These are phyloP conservation scores for Theristicus caerulescens DNA, from an alignment of 2,113 vertebrate genomes.

Conservation along the genomic window DNA sequence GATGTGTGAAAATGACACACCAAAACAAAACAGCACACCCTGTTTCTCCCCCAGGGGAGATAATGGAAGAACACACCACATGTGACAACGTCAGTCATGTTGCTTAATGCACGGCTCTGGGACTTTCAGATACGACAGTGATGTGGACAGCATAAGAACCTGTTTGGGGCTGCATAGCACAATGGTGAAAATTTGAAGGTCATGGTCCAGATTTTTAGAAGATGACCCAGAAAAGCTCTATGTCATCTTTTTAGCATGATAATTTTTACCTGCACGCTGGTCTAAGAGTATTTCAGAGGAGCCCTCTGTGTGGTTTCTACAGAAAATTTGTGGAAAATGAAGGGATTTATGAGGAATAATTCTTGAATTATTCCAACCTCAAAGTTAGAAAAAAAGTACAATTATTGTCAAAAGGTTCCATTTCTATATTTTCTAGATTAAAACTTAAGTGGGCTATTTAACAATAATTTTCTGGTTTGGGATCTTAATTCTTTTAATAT, in stretches of 20 bases:
- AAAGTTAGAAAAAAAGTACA: neutral
- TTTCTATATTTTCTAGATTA: neutral
- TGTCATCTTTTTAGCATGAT: neutral
- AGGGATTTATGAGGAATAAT: neutral
- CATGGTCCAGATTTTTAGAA: neutral
- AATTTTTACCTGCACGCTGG: neutral
- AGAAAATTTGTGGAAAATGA: neutral
- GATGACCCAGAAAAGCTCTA: neutral
- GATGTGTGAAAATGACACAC: conserved; percentile 26
- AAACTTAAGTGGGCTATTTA: neutral
- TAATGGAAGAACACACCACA: neutral
- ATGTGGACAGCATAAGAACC: neutral
- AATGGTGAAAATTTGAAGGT: neutral
- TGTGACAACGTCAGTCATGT: neutral
- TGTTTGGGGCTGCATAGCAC: neutral
- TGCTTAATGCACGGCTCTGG: neutral
- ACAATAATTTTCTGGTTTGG: neutral
- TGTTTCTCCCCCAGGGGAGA: neutral
- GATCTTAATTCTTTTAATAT: neutral
- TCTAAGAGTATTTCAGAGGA: neutral
- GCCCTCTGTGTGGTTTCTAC: neutral
- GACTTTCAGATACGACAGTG: neutral
- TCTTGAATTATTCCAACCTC: neutral
- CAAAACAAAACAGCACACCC: neutral
- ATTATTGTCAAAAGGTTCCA: neutral